phyloP scores from a whole-genome alignment of 2,888 invertebrate genomes.

The Agrotis exclamationis region DNA sequence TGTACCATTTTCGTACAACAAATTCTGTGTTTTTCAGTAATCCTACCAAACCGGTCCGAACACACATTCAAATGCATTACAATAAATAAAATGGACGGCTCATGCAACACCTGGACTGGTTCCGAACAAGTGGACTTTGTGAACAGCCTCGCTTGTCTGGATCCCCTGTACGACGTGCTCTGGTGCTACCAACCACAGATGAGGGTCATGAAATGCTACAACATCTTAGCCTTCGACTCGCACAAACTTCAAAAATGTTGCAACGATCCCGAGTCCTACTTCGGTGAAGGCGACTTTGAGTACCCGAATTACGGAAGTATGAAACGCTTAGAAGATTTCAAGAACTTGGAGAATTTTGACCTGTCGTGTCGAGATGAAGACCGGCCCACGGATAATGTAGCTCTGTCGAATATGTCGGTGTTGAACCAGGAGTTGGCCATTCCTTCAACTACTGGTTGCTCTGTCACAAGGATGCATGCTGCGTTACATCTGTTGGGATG shows the following conservation, averaged over 20 bases:
- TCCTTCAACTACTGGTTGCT: constrained; percentile 93
- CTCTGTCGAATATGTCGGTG: constrained; percentile 91
- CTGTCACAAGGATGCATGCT: constrained; percentile 96
- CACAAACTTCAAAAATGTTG: constrained; percentile 85
- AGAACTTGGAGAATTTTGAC: constrained; percentile 82
- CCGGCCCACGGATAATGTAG: constrained; percentile 76
- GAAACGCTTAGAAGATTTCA: constrained; percentile 85
- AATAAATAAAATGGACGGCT: constrained; percentile 97
- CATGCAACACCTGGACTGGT: constrained; percentile 96
- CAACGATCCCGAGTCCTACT: constrained; percentile 74
- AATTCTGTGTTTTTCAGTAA: constrained; percentile 89
- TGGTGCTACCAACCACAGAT: constrained; percentile 96
- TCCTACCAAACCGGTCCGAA: constrained; percentile 95
- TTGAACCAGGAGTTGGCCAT: constrained; percentile 96
- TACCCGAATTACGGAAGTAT: constrained; percentile 85
- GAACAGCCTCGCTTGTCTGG: constrained; percentile 95
- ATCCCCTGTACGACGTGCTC: constrained; percentile 97
- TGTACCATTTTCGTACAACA: neutral
- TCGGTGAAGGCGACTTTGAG: constrained; percentile 77
- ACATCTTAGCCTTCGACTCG: constrained; percentile 95
- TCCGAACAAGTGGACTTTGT: constrained; percentile 96
- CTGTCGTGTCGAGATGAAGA: constrained; percentile 77
- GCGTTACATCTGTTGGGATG: constrained; percentile 97
- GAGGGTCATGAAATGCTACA: constrained; percentile 94
- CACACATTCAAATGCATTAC: constrained; percentile 96